These are phyloP conservation scores for Myopa testacea DNA, from an alignment of 2,888 invertebrate genomes.

Conservation along the genomic window DNA sequence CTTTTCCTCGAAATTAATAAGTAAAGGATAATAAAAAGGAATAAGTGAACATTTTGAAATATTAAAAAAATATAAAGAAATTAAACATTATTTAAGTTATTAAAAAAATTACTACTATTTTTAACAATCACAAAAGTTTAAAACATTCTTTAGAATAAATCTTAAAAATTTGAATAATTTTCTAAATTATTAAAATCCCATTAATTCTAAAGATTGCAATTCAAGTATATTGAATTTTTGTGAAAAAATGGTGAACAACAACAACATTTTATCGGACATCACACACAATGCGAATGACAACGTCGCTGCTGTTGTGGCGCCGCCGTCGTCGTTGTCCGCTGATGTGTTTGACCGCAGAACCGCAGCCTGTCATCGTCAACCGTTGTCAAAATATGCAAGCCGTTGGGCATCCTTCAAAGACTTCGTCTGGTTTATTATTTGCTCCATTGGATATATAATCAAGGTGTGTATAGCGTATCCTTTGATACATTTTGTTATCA, in stretches of 20 bases:
- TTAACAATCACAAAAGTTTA: no score
- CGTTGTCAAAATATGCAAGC: slow-evolving; percentile 34
- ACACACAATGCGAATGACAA: slow-evolving; percentile 56
- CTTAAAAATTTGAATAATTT: no score
- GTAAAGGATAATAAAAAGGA: no score
- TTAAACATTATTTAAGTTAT: no score
- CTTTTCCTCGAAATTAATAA: no score
- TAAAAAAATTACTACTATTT: no score
- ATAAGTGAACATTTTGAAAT: no score
- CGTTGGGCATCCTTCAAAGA: slow-evolving; percentile 61
- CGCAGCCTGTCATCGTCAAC: slow-evolving; percentile 34
- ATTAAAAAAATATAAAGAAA: no score
- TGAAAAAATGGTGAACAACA: slow-evolving; percentile 3
- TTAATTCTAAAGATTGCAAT: background rate
- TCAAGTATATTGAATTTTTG: background rate
- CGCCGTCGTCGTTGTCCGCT: slow-evolving; percentile 39
- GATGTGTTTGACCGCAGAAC: slow-evolving; percentile 28
- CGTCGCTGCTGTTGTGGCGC: slow-evolving; percentile 40
- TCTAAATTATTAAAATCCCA: background rate
- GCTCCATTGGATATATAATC: slow-evolving; percentile 65
- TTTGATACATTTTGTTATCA: no score
- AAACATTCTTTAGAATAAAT: no score
- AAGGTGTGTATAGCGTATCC: slow-evolving; percentile 54
- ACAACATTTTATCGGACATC: background rate
- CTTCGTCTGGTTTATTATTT: slow-evolving; percentile 62